Percentiles rank a stretch among this genome's conserved stretches.
phyloP scores from a whole-genome alignment of 2,888 invertebrate species.

The Patella ulyssiponensis region DNA sequence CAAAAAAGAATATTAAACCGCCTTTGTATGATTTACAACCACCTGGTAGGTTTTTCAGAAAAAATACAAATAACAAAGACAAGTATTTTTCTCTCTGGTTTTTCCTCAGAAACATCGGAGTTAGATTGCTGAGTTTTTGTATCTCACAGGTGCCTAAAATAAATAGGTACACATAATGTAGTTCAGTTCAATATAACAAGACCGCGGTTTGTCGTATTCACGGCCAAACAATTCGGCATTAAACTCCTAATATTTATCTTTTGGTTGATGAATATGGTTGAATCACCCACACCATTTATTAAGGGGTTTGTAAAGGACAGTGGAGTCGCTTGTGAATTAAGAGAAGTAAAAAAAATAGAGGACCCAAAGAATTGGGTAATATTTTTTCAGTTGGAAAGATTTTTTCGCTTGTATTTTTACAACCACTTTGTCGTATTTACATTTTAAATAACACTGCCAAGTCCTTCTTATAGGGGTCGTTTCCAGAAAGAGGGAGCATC shows the following conservation, averaged over 20 bases:
- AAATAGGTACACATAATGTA: slow-evolving; percentile 1
- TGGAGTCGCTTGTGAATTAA: slow-evolving; percentile 5
- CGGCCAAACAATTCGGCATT: background rate
- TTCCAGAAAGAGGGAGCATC: too few species aligned
- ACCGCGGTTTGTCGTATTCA: background rate
- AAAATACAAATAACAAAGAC: too few species aligned
- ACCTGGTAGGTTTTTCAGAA: too few species aligned
- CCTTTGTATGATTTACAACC: too few species aligned
- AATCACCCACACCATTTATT: slow-evolving; percentile 9
- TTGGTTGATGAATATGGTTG: background rate
- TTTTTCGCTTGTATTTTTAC: too few species aligned
- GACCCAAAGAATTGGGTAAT: slow-evolving; percentile 1
- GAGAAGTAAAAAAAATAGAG: background rate
- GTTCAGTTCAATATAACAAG: background rate
- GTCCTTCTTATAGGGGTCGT: too few species aligned
- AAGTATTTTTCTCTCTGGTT: too few species aligned
- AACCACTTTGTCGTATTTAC: too few species aligned
- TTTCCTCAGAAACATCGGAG: too few species aligned
- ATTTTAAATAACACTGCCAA: too few species aligned
- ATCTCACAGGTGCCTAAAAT: background rate
- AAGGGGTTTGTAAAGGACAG: background rate
- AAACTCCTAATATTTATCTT: background rate
- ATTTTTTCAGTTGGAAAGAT: slow-evolving; percentile 3
- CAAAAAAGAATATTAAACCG: too few species aligned
- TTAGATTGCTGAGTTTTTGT: too few species aligned